Evolutionary conservation across 2,888 invertebrate genomes (phyloP), one percentile per base, ranked within the genome.

Genomic region (Melipona bicolor): DNA sequence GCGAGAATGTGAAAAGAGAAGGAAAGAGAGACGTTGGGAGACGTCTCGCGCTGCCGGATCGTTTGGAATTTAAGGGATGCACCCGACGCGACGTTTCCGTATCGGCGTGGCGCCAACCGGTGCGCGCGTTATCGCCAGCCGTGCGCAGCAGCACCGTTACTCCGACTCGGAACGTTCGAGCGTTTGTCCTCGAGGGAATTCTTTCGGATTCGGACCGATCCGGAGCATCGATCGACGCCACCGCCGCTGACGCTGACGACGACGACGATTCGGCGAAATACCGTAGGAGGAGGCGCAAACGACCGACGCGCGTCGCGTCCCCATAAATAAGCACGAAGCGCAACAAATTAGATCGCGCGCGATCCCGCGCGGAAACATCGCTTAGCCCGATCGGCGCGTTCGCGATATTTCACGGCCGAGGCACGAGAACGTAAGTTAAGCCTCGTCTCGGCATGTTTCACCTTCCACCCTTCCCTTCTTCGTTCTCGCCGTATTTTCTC

Each of bases 281-380:
- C 19, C 56, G 75, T 65, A 76, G 81, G 81, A 82, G 36, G 36
- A 36, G 36, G 43, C 9, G 43, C 43, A 43, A 43, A 9, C 9
- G 43, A 43, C 11, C 43, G 43, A 43, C 43, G 43, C 43, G 43
- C 43, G 4, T 9, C 71, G 79, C 69, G 73, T 70, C 49, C 56
- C 85, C 80, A 91, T 92, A 92, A 92, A 92, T 92, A 90, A 89
- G 76, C 83, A 84, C 84, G 90, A 92, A 91, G 92, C 90, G 90
- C 91, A 91, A 92, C 92, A 92, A 92, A 92, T 92, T 92, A 92
- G 92, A 92, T 92, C 90, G 90, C 83, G 88, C 77, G 87, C 89
- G 90, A 92, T 92, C 90, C 90, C 85, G 83, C 85, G 89, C 85
- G 89, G 86, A 91, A 91, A 91, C 91, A 92, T 92, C 92, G 91